Percentiles rank a stretch among this genome's conserved stretches.
These are phyloP conservation scores for Dasyornis broadbenti DNA, from an alignment of 2,113 vertebrate genomes.

Conservation along the genomic window DNA sequence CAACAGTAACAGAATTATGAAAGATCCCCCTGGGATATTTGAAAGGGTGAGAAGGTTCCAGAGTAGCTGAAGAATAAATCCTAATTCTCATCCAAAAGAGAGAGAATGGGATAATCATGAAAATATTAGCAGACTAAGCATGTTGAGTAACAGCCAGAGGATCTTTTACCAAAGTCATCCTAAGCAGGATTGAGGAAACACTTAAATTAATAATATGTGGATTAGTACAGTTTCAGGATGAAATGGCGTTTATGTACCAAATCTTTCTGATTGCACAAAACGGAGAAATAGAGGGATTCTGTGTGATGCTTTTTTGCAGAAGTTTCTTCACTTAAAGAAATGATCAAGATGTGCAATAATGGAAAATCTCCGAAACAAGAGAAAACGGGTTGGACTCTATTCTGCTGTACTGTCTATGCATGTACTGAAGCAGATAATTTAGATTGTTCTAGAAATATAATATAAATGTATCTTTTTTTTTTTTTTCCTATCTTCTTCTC, in stretches of 20 bases:
- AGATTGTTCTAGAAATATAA: conserved; percentile 8
- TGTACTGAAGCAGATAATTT: conserved; percentile 12
- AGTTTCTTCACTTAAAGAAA: background rate
- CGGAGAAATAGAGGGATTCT: background rate
- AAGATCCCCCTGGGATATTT: conserved; percentile 51
- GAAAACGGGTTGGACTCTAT: background rate
- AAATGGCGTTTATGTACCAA: background rate
- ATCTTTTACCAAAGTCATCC: conserved; percentile 50
- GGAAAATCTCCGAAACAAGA: background rate
- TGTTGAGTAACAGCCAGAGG: conserved; percentile 46
- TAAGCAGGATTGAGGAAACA: conserved; percentile 58
- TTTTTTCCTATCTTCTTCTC: background rate
- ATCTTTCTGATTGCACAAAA: background rate
- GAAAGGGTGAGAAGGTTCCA: conserved; percentile 58
- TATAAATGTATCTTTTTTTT: background rate
- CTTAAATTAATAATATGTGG: conserved; percentile 44
- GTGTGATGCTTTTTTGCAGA: background rate
- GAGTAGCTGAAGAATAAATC: conserved; percentile 50
- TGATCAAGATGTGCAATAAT: background rate
- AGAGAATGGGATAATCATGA: conserved; percentile 53
- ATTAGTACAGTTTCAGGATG: conserved; percentile 31
- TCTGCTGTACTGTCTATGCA: background rate
- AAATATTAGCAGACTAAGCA: conserved; percentile 57
- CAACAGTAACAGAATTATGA: conserved; percentile 49
- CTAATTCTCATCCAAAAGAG: conserved; percentile 47